These are phyloP conservation scores for Thinocorus orbignyianus DNA, from an alignment of 2,113 vertebrate genomes.

Conservation along the genomic window DNA sequence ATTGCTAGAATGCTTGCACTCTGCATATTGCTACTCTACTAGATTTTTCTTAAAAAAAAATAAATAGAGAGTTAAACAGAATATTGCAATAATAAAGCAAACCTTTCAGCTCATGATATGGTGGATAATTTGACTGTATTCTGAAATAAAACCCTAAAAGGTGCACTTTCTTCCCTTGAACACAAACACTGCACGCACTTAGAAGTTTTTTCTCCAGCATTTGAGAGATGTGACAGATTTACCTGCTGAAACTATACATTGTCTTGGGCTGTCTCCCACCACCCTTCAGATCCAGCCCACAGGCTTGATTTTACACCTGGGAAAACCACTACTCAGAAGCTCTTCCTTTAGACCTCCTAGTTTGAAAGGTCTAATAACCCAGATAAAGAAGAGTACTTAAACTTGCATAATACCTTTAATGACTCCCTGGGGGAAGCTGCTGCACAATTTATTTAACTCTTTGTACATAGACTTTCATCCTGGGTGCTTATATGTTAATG, in stretches of 20 bases:
- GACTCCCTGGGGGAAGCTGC: constrained; percentile 39
- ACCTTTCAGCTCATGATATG: neutral
- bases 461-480: constrained; percentile 55
- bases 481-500: constrained; percentile 61
- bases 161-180: neutral
- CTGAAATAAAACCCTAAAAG: neutral
- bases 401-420: constrained; percentile 64
- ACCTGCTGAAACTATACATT: neutral
- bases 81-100: neutral
- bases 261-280: neutral
- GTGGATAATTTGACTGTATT: neutral
- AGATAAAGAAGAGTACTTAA: constrained; percentile 65
- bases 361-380: constrained; percentile 61
- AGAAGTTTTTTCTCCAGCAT: neutral
- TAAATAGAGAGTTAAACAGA: neutral
- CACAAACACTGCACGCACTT: neutral
- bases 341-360: constrained; percentile 39
- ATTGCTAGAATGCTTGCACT: neutral
- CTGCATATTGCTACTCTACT: neutral
- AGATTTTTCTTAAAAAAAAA: neutral
- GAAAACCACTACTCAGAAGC: constrained; percentile 54
- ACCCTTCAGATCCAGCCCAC: neutral
- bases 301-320: constrained; percentile 35
- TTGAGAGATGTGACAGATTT: neutral
- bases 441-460: constrained; percentile 66